phyloP scores from a whole-genome alignment of 2,113 vertebrate species.

The Phalacrocorax pelagicus region DNA sequence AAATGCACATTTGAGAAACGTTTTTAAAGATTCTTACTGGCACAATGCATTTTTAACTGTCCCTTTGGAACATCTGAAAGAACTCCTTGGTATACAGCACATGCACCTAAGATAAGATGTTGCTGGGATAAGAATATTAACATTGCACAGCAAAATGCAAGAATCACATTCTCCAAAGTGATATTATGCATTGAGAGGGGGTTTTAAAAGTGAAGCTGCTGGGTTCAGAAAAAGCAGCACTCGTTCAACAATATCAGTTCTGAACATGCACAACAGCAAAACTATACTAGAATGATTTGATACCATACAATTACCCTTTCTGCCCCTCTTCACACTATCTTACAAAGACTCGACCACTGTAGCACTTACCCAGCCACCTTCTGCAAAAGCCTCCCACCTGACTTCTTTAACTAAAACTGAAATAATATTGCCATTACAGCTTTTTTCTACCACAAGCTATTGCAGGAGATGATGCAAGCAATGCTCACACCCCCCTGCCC shows the following conservation, averaged over 20 bases:
- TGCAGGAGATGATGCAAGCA: fast-evolving
- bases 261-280: not conserved
- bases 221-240: not conserved
- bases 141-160: not conserved
- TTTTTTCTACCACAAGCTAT: not conserved
- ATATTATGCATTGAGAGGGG: not conserved
- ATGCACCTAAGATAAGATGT: not conserved
- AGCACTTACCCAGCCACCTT: not conserved
- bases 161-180: not conserved
- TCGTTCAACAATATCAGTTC: not conserved
- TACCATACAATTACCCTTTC: not conserved
- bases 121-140: not conserved
- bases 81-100: not conserved
- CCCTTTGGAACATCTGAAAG: not conserved
- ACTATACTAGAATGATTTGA: not conserved
- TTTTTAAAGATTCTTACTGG: not conserved
- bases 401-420: not conserved
- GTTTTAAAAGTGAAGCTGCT: not conserved
- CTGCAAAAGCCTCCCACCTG: not conserved
- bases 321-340: not conserved
- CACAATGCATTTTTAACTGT: not conserved
- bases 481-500: not conserved
- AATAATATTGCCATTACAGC: not conserved
- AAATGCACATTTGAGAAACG: not conserved
- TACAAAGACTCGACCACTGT: not conserved